A percentile compares a stretch with the other conserved stretches of the same genome.
phyloP scores from a whole-genome alignment of 92 coral and sea anemone species.

The Epizoanthus fatuus region DNA sequence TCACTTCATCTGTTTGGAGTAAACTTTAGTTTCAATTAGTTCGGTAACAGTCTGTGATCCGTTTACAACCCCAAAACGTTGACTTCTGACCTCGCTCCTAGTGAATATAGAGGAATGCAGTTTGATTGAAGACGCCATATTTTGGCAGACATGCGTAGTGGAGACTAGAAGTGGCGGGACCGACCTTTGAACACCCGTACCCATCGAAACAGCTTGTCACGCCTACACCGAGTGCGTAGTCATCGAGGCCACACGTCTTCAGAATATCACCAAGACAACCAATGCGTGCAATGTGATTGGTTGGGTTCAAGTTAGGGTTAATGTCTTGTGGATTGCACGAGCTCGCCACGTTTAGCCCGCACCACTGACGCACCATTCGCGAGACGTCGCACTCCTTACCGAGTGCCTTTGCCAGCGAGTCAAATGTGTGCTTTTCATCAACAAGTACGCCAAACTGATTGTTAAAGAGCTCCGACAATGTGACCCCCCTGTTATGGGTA shows the following conservation, averaged over 20 bases:
- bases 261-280: slow-evolving; percentile 92
- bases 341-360: slow-evolving; percentile 91
- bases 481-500: slow-evolving; percentile 82
- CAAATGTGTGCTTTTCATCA: slow-evolving; percentile 81
- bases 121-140: slow-evolving; percentile 86
- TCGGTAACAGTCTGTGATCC: too few relatives aligned
- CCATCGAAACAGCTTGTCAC: slow-evolving; percentile 90
- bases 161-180: slow-evolving; percentile 83
- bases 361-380: slow-evolving; percentile 88
- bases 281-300: slow-evolving; percentile 91
- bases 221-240: slow-evolving; percentile 87
- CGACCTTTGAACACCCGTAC: slow-evolving; percentile 89
- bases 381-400: slow-evolving; percentile 81
- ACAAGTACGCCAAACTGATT: slow-evolving; percentile 91
- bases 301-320: slow-evolving; percentile 92
- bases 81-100: slow-evolving; percentile 22
- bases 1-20: not conserved
- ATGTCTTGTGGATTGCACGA: slow-evolving; percentile 91
- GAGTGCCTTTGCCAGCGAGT: slow-evolving; percentile 68
- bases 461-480: slow-evolving; percentile 85
- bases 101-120: slow-evolving; percentile 80
- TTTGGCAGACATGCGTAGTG: slow-evolving; percentile 89
- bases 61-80: not conserved
- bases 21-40: too few relatives aligned
- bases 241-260: slow-evolving; percentile 92